Evolutionary conservation across 1,140 invertebrate species (phyloP).

Genomic region (Drosophila persimilis): DNA sequence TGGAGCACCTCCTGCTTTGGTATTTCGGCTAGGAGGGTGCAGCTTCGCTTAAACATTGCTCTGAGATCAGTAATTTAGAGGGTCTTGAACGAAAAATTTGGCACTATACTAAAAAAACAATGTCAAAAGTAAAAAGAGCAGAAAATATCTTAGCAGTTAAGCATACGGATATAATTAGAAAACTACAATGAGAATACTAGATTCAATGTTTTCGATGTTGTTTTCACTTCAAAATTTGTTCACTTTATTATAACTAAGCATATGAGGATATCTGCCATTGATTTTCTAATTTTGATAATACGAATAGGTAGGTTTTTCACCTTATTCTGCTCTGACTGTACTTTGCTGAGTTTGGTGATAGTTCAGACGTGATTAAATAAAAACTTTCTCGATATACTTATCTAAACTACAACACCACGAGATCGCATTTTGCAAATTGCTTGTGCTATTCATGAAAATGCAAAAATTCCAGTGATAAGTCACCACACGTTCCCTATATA

Average conservation of each 20-base stretch:
- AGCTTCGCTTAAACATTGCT: constrained; percentile 50
- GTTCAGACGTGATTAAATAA: constrained; percentile 1
- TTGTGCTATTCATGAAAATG: background rate
- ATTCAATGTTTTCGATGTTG: too few relatives aligned
- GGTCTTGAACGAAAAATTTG: background rate
- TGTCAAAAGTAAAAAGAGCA: background rate
- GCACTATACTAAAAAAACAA: too few relatives aligned
- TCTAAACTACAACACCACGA: background rate
- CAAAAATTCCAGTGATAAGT: constrained; percentile 25
- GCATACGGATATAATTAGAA: too few relatives aligned
- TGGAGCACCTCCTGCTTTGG: constrained; percentile 38
- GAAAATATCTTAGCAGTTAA: background rate
- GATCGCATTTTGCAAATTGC: background rate
- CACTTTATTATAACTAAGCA: too few relatives aligned
- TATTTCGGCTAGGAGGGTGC: constrained; percentile 31
- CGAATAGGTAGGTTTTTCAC: too few relatives aligned
- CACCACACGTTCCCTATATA: constrained; percentile 23
- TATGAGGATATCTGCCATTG: too few relatives aligned
- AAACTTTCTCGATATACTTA: constrained; percentile 4
- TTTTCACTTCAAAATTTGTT: too few relatives aligned
- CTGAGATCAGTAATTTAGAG: too few relatives aligned
- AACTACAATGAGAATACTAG: too few relatives aligned
- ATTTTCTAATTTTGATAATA: too few relatives aligned
- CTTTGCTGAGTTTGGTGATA: background rate
- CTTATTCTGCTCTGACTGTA: too few relatives aligned